Evolutionary conservation across 2,113 vertebrate genomes (phyloP).

Genomic region (Pongo abelii): DNA sequence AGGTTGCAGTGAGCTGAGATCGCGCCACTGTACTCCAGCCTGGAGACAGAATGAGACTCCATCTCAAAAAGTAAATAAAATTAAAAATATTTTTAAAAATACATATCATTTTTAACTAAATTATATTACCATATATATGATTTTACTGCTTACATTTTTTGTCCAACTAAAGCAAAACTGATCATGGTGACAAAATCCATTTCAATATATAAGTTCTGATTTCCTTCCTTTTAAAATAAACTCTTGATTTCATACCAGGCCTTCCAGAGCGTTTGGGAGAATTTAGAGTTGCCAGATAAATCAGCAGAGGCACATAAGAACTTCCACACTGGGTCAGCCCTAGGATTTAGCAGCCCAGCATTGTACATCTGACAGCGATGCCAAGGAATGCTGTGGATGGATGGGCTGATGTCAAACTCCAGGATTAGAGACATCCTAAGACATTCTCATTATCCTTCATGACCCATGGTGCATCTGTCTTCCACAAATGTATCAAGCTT

Average conservation of each 20-base stretch:
- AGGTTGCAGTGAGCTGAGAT: too few species aligned
- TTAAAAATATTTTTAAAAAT: too few species aligned
- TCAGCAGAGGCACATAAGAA: neutral
- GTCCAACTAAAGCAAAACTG: conserved; percentile 24
- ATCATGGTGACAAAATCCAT: neutral
- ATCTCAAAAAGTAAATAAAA: too few species aligned
- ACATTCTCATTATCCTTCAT: neutral
- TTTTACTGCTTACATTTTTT: neutral
- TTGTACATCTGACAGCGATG: neutral
- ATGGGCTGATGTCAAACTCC: conserved; percentile 56
- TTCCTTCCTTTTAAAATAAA: conserved; percentile 43
- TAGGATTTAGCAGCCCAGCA: neutral
- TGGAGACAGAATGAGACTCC: too few species aligned
- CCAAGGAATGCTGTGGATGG: neutral
- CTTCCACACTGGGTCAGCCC: neutral
- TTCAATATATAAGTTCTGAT: conserved; percentile 3
- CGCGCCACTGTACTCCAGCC: too few species aligned
- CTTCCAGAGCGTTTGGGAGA: neutral
- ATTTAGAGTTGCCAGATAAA: neutral
- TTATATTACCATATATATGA: neutral
- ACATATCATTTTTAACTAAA: neutral
- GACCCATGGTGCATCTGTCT: conserved; percentile 39
- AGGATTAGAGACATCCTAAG: conserved; percentile 51
- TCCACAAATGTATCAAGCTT: neutral
- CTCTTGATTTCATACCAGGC: neutral